These are phyloP conservation scores for Leuciscus waleckii DNA, from an alignment of 2,797 vertebrate genomes.

Conservation along the genomic window DNA sequence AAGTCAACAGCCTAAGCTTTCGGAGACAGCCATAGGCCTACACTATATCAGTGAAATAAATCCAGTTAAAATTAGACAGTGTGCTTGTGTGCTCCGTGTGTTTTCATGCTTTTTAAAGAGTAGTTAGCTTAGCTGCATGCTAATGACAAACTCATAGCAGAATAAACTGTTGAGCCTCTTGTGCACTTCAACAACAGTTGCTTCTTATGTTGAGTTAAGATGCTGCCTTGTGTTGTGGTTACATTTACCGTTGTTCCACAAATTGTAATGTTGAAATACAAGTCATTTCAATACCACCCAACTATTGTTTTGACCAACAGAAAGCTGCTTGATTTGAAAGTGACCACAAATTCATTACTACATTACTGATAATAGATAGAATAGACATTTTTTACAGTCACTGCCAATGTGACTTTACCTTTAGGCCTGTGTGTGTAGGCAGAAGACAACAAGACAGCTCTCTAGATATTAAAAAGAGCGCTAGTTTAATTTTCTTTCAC, in stretches of 20 bases:
- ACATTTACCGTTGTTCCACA: background rate
- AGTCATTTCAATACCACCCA: background rate
- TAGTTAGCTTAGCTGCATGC: too few species aligned
- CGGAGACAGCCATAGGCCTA: background rate
- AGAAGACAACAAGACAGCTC: background rate
- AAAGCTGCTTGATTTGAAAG: background rate
- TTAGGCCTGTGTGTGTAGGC: background rate
- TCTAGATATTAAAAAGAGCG: background rate
- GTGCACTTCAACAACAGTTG: too few species aligned
- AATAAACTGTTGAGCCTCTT: too few species aligned
- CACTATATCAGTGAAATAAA: background rate
- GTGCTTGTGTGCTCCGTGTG: background rate
- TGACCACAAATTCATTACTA: background rate
- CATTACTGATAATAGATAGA: background rate
- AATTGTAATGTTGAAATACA: background rate
- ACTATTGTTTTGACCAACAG: background rate
- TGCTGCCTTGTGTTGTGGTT: background rate
- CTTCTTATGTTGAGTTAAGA: background rate
- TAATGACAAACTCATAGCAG: too few species aligned
- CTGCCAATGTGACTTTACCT: background rate
- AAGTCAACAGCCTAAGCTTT: background rate
- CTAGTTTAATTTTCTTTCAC: background rate
- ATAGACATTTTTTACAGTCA: background rate
- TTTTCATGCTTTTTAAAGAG: too few species aligned
- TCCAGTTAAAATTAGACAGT: background rate